Percentiles rank a stretch among this genome's conserved stretches.
Evolutionary conservation across 1,140 invertebrate species (phyloP).

Genomic region (Tetranychus urticae): DNA sequence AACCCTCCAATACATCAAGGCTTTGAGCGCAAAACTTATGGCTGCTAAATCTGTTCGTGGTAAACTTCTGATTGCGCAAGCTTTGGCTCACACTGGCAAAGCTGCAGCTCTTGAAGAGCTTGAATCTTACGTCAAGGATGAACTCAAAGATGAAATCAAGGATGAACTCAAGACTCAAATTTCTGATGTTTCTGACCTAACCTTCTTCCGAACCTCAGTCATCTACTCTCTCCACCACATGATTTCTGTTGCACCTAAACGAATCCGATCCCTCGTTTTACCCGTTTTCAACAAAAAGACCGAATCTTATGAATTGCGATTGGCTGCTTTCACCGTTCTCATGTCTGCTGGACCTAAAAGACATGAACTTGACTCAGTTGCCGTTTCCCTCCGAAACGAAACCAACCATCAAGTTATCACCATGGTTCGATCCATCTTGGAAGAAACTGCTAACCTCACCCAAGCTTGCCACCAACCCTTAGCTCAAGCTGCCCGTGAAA

Average conservation of each 20-base stretch:
- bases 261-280: conserved; percentile 3
- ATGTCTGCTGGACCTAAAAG: conserved; percentile 3
- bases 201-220: conserved; percentile 1
- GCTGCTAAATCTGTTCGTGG: background rate
- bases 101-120: background rate
- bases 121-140: background rate
- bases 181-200: background rate
- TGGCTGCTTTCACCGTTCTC: conserved; percentile 9
- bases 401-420: conserved; percentile 6
- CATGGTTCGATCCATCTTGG: conserved; percentile 1
- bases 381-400: conserved; percentile 1
- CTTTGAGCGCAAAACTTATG: background rate
- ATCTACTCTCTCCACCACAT: conserved; percentile 7
- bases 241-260: background rate
- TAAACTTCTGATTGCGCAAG: background rate
- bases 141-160: too few species aligned
- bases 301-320: conserved; percentile 8
- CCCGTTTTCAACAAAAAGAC: conserved; percentile 10
- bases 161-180: background rate
- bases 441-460: conserved; percentile 2
- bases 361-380: conserved; percentile 7
- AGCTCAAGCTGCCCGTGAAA: background rate
- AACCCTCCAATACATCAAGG: background rate
- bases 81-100: background rate
- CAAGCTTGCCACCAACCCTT: background rate